A percentile compares a stretch with the other conserved stretches of the same genome.
These are phyloP conservation scores for Hetaerina americana DNA, from an alignment of 1,140 invertebrate species.

Conservation along the genomic window DNA sequence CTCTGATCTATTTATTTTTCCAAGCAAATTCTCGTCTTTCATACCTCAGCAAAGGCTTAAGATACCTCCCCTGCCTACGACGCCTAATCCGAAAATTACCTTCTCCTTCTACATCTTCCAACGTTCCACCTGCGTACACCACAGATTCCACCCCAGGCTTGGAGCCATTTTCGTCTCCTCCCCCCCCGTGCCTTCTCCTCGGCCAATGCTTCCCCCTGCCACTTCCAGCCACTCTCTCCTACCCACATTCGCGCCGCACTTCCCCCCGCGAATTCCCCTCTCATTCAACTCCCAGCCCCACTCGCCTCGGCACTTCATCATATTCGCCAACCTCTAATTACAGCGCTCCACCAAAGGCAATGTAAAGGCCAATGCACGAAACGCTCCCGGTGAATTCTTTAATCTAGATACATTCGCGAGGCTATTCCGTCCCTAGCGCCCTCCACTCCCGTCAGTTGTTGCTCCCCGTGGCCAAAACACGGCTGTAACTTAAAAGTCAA, in stretches of 20 bases:
- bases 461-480: too few species aligned
- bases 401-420: background rate
- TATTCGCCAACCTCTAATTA: background rate
- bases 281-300: background rate
- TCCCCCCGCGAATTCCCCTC: background rate
- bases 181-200: background rate
- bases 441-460: background rate
- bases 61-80: background rate
- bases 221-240: background rate
- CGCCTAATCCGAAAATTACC: background rate
- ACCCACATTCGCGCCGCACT: background rate
- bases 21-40: background rate
- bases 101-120: background rate
- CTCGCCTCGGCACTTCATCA: background rate
- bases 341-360: background rate
- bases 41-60: background rate
- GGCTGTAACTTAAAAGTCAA: too few species aligned
- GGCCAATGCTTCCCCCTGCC: too few species aligned
- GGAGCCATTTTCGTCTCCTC: background rate
- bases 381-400: background rate
- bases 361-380: background rate
- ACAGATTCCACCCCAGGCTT: too few species aligned
- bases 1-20: background rate
- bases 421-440: background rate
- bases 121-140: background rate